phyloP scores from a whole-genome alignment of 2,113 vertebrate genomes.

The Campylomormyrus tamandua region DNA sequence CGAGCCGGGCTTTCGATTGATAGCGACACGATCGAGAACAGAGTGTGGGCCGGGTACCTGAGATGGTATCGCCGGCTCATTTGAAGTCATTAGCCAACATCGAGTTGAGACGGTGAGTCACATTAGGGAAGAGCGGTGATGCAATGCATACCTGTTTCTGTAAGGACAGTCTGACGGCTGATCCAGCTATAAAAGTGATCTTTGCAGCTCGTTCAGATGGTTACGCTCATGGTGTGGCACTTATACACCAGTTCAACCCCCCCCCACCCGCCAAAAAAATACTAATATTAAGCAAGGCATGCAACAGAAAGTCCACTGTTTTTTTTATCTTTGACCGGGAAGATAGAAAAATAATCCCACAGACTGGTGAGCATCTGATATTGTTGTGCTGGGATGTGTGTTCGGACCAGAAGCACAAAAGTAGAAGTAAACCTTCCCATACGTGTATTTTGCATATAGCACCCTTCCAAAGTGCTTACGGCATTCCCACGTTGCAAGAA shows the following conservation, averaged over 20 bases:
- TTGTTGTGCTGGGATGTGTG: background rate
- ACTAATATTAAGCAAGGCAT: background rate
- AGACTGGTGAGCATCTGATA: background rate
- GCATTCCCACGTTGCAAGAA: background rate
- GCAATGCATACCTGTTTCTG: background rate
- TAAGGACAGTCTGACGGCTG: background rate
- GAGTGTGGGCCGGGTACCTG: background rate
- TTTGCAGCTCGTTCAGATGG: background rate
- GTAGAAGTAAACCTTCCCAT: background rate
- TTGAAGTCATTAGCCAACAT: background rate
- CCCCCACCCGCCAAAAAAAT: background rate
- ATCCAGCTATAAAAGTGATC: background rate
- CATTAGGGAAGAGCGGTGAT: background rate
- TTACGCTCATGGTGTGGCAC: background rate
- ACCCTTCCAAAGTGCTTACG: background rate
- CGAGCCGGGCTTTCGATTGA: constrained; percentile 18
- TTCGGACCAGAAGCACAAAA: background rate
- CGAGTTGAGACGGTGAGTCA: background rate
- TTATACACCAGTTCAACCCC: background rate
- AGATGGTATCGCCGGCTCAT: background rate
- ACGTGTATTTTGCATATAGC: background rate
- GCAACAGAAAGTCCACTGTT: background rate
- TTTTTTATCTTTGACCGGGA: background rate
- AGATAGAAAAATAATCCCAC: background rate
- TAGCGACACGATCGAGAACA: background rate